phyloP scores from a whole-genome alignment of 2,797 vertebrate genomes.

The Buceros bicornis region DNA sequence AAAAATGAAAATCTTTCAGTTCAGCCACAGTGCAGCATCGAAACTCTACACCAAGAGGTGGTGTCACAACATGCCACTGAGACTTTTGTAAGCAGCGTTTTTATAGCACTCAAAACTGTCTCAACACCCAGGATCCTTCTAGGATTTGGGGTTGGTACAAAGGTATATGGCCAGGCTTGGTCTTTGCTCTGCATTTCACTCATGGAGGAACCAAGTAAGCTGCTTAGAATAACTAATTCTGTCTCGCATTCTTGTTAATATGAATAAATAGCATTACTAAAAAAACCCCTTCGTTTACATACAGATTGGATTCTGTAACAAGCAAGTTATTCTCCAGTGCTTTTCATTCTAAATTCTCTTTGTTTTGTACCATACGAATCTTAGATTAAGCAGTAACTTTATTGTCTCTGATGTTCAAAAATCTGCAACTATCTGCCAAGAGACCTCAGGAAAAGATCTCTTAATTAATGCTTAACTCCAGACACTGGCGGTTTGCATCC shows the following conservation, averaged over 20 bases:
- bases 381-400: conserved; percentile 40
- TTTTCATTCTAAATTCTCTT: neutral
- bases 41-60: neutral
- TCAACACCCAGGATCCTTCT: neutral
- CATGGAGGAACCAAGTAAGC: neutral
- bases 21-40: neutral
- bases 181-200: neutral
- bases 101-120: neutral
- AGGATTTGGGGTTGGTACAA: neutral
- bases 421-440: neutral
- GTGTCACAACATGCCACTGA: neutral
- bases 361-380: neutral
- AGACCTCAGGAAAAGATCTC: neutral
- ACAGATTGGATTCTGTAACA: neutral
- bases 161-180: neutral
- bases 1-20: neutral
- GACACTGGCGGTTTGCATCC: neutral
- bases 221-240: neutral
- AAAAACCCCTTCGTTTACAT: neutral
- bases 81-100: neutral
- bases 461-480: conserved; percentile 12
- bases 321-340: neutral
- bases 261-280: neutral
- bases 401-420: neutral
- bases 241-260: neutral